These are phyloP conservation scores for Eleutherodactylus coqui DNA, from an alignment of 2,797 vertebrate species.

Conservation along the genomic window DNA sequence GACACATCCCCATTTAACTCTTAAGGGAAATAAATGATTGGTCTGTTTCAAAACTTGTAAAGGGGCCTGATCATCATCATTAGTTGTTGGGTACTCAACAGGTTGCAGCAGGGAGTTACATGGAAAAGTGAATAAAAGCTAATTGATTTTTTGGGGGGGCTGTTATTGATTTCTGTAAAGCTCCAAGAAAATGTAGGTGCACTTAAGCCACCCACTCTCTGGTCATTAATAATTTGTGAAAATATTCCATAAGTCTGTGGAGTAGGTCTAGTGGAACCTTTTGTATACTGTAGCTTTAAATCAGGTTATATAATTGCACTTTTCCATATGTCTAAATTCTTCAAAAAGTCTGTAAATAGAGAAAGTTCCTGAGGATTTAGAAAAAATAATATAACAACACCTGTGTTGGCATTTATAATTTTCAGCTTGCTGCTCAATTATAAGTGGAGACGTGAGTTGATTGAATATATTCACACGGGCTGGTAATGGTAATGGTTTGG, in stretches of 20 bases:
- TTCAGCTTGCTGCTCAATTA: no score
- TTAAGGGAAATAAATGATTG: no score
- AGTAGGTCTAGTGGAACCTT: not conserved
- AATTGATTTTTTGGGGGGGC: not conserved
- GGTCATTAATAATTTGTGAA: not conserved
- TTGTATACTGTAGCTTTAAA: not conserved
- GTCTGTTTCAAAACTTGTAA: not conserved
- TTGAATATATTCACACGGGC: no score
- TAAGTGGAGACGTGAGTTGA: no score
- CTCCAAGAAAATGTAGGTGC: not conserved
- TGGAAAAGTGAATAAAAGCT: not conserved
- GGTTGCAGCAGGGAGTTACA: not conserved
- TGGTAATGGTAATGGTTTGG: no score
- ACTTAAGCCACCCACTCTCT: not conserved
- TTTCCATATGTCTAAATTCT: not conserved
- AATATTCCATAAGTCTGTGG: not conserved
- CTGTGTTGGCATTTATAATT: no score
- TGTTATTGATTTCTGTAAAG: not conserved
- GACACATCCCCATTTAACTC: no score
- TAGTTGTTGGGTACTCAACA: not conserved
- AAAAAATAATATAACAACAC: not conserved
- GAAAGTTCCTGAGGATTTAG: not conserved
- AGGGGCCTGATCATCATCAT: not conserved
- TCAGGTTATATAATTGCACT: not conserved
- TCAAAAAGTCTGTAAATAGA: not conserved